A percentile compares a stretch with the other conserved stretches of the same genome.
Evolutionary conservation across 1,140 invertebrate species (phyloP).

Genomic region (Rhizoglyphus robini): DNA sequence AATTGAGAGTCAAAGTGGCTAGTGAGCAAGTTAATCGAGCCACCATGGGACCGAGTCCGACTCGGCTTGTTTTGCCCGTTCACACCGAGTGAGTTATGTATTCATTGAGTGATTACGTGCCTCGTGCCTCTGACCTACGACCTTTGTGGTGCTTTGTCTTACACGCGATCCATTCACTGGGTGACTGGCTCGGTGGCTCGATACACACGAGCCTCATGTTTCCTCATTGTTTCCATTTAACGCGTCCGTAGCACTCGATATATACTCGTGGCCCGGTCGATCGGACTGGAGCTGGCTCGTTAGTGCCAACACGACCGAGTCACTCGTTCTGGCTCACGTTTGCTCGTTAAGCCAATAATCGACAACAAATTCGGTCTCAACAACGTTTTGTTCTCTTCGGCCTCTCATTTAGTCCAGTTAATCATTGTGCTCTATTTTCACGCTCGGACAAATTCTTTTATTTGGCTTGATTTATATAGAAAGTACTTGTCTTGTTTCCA

Average conservation of each 20-base stretch:
- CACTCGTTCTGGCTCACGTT: background rate
- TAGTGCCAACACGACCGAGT: background rate
- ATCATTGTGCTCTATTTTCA: background rate
- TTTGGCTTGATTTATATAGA: no score
- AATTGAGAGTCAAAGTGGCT: background rate
- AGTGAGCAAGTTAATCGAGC: background rate
- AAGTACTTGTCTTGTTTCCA: no score
- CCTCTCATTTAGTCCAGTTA: conserved; percentile 8
- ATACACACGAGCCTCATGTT: conserved; percentile 3
- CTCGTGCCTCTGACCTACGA: conserved; percentile 15
- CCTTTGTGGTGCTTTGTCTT: background rate
- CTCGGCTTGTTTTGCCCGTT: background rate
- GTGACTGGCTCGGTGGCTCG: no score
- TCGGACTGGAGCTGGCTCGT: background rate
- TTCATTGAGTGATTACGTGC: background rate
- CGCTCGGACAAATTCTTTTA: background rate
- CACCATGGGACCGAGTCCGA: background rate
- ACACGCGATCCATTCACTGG: no score
- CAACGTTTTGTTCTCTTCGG: conserved; percentile 9
- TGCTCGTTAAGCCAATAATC: conserved; percentile 16
- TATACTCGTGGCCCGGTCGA: background rate
- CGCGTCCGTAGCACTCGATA: background rate
- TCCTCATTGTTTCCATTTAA: conserved; percentile 11
- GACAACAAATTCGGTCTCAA: conserved; percentile 9
- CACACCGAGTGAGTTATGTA: background rate